Conservation (phyloP, 1,140 invertebrate species). For the Ceratina calcarata region DNA sequence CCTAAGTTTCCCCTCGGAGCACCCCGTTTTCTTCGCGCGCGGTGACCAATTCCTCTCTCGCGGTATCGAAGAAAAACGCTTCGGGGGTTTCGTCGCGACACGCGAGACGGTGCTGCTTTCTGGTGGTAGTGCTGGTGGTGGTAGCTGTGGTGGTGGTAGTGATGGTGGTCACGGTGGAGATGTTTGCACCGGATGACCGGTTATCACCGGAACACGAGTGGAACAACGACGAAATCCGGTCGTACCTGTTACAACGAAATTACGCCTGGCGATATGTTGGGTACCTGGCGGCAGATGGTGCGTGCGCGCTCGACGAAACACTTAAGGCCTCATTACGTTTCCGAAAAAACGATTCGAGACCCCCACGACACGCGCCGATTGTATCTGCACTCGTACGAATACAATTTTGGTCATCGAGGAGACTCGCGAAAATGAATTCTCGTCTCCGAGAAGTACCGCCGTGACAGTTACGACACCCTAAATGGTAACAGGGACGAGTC, state of each 20-base stretch:
- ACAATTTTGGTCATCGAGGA: neutral
- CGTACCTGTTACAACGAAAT: constrained; percentile 27
- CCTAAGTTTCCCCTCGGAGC: neutral
- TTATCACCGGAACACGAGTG: constrained; percentile 22
- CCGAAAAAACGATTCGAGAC: neutral
- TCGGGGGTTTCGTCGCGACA: constrained; percentile 21
- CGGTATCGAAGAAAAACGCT: constrained; percentile 57
- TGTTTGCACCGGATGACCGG: constrained; percentile 30
- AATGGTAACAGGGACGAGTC: too few species aligned
- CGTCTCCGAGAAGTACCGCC: too few species aligned
- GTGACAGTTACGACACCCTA: too few species aligned
- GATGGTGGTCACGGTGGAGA: constrained; percentile 36
- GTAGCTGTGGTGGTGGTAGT: constrained; percentile 33
- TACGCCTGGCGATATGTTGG: constrained; percentile 1
- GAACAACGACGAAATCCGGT: neutral
- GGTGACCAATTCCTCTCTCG: constrained; percentile 38
- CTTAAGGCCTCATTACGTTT: constrained; percentile 18
- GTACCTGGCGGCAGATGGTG: neutral
- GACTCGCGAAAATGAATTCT: neutral
- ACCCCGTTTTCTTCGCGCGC: neutral
- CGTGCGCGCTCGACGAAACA: neutral
- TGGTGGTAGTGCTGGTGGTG: constrained; percentile 46
- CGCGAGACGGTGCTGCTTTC: constrained; percentile 32
- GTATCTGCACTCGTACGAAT: constrained; percentile 3
- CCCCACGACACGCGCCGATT: constrained; percentile 23